Conservation (phyloP, 2,113 vertebrate species). For the Gopherus flavomarginatus region DNA sequence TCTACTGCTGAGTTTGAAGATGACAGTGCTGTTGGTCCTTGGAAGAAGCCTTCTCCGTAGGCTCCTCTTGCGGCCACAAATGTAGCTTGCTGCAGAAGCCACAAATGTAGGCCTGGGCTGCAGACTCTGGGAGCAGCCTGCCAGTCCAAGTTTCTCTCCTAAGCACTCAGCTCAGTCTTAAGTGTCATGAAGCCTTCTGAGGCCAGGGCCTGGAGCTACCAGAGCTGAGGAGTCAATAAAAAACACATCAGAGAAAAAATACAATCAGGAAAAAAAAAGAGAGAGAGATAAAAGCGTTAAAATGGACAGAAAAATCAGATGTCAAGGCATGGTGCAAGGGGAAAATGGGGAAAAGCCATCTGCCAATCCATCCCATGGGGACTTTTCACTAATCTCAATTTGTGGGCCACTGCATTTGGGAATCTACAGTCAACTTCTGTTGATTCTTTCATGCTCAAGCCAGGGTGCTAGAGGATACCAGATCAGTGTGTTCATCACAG, state of each 20-base stretch:
- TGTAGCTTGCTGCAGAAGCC: not conserved
- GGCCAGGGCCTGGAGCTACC: rapidly evolving
- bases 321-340: not conserved
- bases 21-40: not conserved
- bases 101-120: not conserved
- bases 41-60: not conserved
- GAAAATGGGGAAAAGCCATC: not conserved
- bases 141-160: not conserved
- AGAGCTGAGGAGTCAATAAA: not conserved
- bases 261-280: not conserved
- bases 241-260: not conserved
- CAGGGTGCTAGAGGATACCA: not conserved
- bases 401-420: not conserved
- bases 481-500: not conserved
- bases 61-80: not conserved
- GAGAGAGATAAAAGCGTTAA: not conserved
- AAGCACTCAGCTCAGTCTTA: not conserved
- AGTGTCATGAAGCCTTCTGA: not conserved
- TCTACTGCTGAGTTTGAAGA: not conserved
- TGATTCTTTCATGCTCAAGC: not conserved
- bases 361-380: not conserved
- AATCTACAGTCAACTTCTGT: not conserved
- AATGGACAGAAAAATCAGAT: not conserved
- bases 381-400: not conserved
- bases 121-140: not conserved